These are phyloP conservation scores for Eclectus roratus DNA, from an alignment of 2,113 vertebrate genomes.

Conservation along the genomic window DNA sequence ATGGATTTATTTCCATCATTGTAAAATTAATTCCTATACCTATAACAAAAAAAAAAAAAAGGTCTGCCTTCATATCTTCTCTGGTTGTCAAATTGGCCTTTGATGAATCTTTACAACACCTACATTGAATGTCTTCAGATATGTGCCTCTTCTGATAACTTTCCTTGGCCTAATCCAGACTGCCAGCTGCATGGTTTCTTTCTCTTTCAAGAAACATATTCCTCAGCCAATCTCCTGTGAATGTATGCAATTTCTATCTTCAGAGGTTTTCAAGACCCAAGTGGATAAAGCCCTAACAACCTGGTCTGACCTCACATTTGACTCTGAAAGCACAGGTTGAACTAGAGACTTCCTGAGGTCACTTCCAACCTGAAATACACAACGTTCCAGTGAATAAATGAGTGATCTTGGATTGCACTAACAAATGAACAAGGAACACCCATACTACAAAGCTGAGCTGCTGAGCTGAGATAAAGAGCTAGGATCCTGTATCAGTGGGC, in stretches of 20 bases:
- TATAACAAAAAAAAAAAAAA: background rate
- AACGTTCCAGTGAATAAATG: background rate
- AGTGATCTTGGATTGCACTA: background rate
- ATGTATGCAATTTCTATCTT: background rate
- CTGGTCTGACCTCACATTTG: background rate
- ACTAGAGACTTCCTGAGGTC: background rate
- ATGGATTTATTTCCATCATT: background rate
- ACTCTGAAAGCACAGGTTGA: background rate
- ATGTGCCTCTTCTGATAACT: background rate
- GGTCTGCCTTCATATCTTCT: rapidly evolving
- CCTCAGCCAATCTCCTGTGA: background rate
- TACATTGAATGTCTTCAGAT: background rate
- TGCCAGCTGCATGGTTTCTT: background rate
- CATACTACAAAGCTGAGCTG: background rate
- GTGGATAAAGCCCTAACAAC: background rate
- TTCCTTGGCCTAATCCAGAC: background rate
- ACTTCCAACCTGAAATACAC: background rate
- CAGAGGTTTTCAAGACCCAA: background rate
- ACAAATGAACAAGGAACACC: background rate
- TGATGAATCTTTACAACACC: background rate
- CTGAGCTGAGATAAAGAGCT: background rate
- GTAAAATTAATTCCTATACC: background rate
- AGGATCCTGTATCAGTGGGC: background rate
- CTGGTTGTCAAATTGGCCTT: background rate
- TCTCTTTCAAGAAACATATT: background rate